Percentiles rank a stretch among this genome's conserved stretches.
phyloP scores from a whole-genome alignment of 2,113 vertebrate species.

The Loxodonta africana region DNA sequence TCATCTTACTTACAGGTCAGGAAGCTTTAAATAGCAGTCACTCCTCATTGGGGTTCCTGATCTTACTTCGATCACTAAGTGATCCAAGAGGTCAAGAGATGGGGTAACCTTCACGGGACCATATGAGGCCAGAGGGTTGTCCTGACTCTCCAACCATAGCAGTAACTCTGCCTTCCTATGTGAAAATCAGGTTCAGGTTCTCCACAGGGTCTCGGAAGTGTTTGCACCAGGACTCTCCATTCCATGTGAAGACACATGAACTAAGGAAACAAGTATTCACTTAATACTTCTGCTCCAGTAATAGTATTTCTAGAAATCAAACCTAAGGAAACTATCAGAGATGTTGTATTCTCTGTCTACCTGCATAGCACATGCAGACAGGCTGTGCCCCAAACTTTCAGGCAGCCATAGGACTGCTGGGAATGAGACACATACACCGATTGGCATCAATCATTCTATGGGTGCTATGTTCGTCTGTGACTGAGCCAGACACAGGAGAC shows the following conservation, averaged over 20 bases:
- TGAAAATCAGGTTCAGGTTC: not conserved
- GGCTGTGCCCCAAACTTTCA: not conserved
- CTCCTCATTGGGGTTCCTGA: not conserved
- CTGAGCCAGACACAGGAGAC: not conserved
- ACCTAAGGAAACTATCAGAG: not conserved
- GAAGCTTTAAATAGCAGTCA: not conserved
- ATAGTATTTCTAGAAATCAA: constrained; percentile 19
- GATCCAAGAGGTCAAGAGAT: not conserved
- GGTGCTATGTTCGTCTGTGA: not conserved
- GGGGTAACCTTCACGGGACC: not conserved
- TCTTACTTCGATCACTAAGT: not conserved
- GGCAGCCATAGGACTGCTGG: not conserved
- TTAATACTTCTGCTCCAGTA: not conserved
- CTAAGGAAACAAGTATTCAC: not conserved
- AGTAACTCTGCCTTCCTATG: not conserved
- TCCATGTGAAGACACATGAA: not conserved
- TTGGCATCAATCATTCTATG: not conserved
- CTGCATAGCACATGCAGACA: not conserved
- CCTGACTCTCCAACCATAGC: not conserved
- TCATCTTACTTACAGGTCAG: not conserved
- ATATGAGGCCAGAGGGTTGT: not conserved
- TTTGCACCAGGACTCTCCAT: not conserved
- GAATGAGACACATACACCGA: too few relatives aligned
- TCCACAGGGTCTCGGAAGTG: not conserved
- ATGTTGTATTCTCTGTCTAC: not conserved